These are phyloP conservation scores for Phaedon cochleariae DNA, from an alignment of 2,888 invertebrate species.

Conservation along the genomic window DNA sequence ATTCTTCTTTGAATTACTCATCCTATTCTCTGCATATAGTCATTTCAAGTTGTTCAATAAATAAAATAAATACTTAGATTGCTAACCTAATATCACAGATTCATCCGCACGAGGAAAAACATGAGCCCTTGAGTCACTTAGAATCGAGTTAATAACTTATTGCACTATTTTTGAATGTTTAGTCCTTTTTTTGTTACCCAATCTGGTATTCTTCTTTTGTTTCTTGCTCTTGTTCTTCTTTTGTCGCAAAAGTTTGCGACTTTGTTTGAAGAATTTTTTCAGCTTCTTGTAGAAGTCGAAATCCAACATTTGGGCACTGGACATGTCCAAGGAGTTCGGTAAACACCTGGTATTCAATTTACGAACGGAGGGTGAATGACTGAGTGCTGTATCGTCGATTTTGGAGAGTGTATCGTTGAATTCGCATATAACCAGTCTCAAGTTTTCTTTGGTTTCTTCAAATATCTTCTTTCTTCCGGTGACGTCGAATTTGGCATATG, in stretches of 20 bases:
- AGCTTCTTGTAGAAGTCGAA: constrained; percentile 70
- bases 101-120: neutral
- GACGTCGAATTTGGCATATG: constrained; percentile 46
- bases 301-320: constrained; percentile 68
- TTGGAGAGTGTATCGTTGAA: constrained; percentile 67
- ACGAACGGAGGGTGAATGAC: constrained; percentile 57
- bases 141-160: neutral
- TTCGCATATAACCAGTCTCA: constrained; percentile 66
- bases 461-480: constrained; percentile 61
- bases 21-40: neutral
- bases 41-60: constrained; percentile 17
- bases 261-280: constrained; percentile 64
- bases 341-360: constrained; percentile 54
- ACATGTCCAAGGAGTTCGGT: constrained; percentile 60
- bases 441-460: constrained; percentile 60
- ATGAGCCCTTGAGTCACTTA: neutral
- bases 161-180: constrained; percentile 15
- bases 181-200: constrained; percentile 18
- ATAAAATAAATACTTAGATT: constrained; percentile 26
- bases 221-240: constrained; percentile 30
- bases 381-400: constrained; percentile 56
- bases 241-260: constrained; percentile 59
- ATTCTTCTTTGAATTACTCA: no score
- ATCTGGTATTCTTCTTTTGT: constrained; percentile 10
- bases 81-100: constrained; percentile 28